Evolutionary conservation across 2,888 invertebrate genomes (phyloP), one percentile per base, ranked within the genome.

Genomic region (Mimas tiliae): DNA sequence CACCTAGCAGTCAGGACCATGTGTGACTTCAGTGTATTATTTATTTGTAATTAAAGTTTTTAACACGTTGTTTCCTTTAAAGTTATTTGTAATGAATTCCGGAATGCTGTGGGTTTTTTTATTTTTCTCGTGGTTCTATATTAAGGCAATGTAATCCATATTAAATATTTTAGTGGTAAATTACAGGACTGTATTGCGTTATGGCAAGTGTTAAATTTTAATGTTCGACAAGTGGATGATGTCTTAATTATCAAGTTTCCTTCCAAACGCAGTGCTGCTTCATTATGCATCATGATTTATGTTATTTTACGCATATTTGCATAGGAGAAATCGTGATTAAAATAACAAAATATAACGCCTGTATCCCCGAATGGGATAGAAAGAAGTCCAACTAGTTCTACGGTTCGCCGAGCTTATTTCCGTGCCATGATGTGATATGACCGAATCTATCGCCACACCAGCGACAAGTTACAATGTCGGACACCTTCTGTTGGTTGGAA

Each of bases 191-290:
- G 34, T 12, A 58, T 58, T 58, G 19, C 38, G 19, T 58, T 21
- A 58, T 58, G 19, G 6, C 14, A 11, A 45, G 14, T 14, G 12
- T 12, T 27, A 14, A 38, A 19, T 58, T 11, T 8, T 19, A 19
- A 58, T 74, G 74, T 72, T 75, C 77, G 69, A 70, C 68, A 75
- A 73, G 52, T 69, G 69, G 73, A 75, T 76, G 73, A 79, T 74
- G 72, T 73, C 73, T 67, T 74, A 78, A 82, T 78, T 65, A 74
- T 42, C 12, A 58, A 38, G 38, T 19, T 70, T 74, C 51, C 74
- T 78, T 81, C 78, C 27, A 78, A 77, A 78, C 79, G 74, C 68
- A 66, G 72, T 72, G 78, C 79, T 72, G 78, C 79, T 82, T 74
- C 67, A 68, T 64, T 21, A 19, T 64, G 67, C 58, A 64, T 66